A percentile compares a stretch with the other conserved stretches of the same genome.
These are phyloP conservation scores for Drosophila suboccidentalis DNA, from an alignment of 2,888 invertebrate genomes.

Conservation along the genomic window DNA sequence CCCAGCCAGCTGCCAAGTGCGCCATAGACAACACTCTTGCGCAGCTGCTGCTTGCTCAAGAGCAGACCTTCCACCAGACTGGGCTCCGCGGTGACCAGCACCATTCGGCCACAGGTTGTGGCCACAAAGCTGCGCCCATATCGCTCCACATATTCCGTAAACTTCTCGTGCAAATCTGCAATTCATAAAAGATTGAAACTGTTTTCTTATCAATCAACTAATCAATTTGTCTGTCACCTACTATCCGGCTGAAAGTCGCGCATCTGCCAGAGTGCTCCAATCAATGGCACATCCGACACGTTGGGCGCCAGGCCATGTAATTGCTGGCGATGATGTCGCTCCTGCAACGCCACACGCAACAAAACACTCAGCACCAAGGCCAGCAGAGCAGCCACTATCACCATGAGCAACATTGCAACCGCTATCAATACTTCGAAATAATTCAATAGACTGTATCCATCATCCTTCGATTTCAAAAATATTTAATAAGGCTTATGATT, in stretches of 20 bases:
- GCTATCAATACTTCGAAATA: not conserved
- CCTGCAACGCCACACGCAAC: conserved; percentile 36
- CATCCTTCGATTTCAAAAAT: not conserved
- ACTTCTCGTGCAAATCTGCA: conserved; percentile 73
- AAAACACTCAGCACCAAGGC: conserved; percentile 25
- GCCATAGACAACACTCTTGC: conserved; percentile 78
- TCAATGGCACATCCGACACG: conserved; percentile 75
- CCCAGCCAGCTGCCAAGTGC: conserved; percentile 82
- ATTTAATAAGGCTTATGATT: not conserved
- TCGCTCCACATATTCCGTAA: conserved; percentile 54
- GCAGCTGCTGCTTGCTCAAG: conserved; percentile 73
- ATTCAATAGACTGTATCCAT: not conserved
- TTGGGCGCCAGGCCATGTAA: conserved; percentile 66
- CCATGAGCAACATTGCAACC: conserved; percentile 32
- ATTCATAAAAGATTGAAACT: not conserved
- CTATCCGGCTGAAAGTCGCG: conserved; percentile 80
- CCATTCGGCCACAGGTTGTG: conserved; percentile 55
- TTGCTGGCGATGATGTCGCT: conserved; percentile 39
- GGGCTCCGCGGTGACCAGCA: conserved; percentile 78
- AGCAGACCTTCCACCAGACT: conserved; percentile 76
- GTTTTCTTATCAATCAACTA: no score
- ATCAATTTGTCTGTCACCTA: conserved; percentile 46
- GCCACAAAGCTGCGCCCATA: conserved; percentile 78
- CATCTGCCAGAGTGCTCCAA: conserved; percentile 75
- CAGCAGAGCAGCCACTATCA: conserved; percentile 36